These are phyloP conservation scores for Amphiduros pacificus DNA, from an alignment of 2,888 invertebrate species.

Conservation along the genomic window DNA sequence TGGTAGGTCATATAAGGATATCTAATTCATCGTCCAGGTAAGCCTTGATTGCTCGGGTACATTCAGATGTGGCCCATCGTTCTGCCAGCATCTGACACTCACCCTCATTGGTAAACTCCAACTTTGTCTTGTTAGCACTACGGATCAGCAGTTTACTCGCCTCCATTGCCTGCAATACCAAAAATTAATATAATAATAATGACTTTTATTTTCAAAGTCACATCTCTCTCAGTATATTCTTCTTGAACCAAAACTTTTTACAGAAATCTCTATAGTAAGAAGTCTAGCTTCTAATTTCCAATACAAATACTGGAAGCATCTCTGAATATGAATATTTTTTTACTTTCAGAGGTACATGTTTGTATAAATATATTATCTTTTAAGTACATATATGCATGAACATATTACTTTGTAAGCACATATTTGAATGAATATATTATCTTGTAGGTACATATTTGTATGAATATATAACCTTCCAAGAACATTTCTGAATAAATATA, in stretches of 20 bases:
- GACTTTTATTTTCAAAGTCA: not conserved
- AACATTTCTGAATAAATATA: not conserved
- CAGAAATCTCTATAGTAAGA: too few relatives aligned
- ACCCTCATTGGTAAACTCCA: slow-evolving; percentile 68
- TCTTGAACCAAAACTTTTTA: not conserved
- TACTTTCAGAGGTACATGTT: too few relatives aligned
- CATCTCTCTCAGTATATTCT: not conserved
- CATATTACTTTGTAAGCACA: too few relatives aligned
- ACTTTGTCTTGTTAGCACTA: slow-evolving; percentile 65
- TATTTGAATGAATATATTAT: too few relatives aligned
- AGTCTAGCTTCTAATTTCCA: too few relatives aligned
- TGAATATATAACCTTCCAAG: not conserved
- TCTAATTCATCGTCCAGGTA: slow-evolving; percentile 52
- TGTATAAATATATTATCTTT: too few relatives aligned
- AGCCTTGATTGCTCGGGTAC: slow-evolving; percentile 64
- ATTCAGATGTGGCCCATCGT: slow-evolving; percentile 76
- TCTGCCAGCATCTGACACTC: slow-evolving; percentile 72
- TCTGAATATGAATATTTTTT: too few relatives aligned
- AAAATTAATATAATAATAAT: not conserved
- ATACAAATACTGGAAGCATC: too few relatives aligned
- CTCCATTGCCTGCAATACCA: slow-evolving; percentile 54
- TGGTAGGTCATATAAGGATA: slow-evolving; percentile 26
- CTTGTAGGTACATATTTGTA: too few relatives aligned
- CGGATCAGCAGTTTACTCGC: slow-evolving; percentile 64
- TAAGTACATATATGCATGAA: too few relatives aligned